These are phyloP conservation scores for Blennius ocellaris DNA, from an alignment of 2,113 vertebrate species.

Conservation along the genomic window DNA sequence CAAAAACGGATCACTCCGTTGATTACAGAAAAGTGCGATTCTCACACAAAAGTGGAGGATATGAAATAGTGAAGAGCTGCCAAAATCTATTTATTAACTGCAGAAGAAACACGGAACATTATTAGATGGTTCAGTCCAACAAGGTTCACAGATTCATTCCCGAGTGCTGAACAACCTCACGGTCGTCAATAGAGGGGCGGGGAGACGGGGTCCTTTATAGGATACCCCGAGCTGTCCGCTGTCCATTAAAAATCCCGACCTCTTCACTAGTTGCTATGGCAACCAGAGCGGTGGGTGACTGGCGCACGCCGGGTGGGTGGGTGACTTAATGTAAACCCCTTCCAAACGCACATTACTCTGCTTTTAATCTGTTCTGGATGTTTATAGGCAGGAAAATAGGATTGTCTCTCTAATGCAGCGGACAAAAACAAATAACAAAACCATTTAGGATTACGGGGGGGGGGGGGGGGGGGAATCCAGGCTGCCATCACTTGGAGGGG, in stretches of 20 bases:
- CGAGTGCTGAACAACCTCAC: slow-evolving; percentile 10
- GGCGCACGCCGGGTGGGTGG: slow-evolving; percentile 50
- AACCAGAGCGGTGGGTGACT: slow-evolving; percentile 62
- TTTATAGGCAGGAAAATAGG: slow-evolving; percentile 65
- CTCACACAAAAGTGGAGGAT: too few species aligned
- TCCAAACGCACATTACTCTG: slow-evolving; percentile 62
- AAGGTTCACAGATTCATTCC: slow-evolving; percentile 18
- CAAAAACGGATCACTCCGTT: not conserved
- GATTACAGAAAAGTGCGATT: too few species aligned
- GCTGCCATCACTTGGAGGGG: slow-evolving; percentile 20
- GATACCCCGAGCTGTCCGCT: slow-evolving; percentile 43
- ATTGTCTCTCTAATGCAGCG: slow-evolving; percentile 66
- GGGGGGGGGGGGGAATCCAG: slow-evolving; percentile 45
- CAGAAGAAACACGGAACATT: slow-evolving; percentile 5
- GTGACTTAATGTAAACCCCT: slow-evolving; percentile 67
- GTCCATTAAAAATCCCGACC: slow-evolving; percentile 59
- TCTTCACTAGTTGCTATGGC: slow-evolving; percentile 77
- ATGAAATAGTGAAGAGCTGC: too few species aligned
- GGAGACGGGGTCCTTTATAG: slow-evolving; percentile 35
- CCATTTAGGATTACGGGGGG: slow-evolving; percentile 63
- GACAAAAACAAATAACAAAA: slow-evolving; percentile 62
- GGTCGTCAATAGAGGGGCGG: slow-evolving; percentile 36
- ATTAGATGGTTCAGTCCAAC: not conserved
- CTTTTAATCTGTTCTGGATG: slow-evolving; percentile 69
- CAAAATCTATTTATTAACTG: not conserved